These are phyloP conservation scores for Helicolenus hilgendorfi DNA, from an alignment of 2,797 vertebrate genomes.

Conservation along the genomic window DNA sequence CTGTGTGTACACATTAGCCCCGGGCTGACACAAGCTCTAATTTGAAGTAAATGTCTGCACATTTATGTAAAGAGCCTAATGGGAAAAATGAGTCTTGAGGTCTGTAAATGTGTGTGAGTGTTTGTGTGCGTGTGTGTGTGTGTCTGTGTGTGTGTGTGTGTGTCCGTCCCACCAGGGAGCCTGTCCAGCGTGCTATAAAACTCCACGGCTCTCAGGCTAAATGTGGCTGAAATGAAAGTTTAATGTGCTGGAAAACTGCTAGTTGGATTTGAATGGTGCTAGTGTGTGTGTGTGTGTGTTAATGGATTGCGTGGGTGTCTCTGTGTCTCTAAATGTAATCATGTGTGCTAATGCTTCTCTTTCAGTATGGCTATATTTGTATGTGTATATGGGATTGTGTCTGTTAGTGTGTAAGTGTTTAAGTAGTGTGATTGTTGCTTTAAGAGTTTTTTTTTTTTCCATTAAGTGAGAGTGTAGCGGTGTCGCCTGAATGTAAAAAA, in stretches of 20 bases:
- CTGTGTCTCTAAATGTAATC: constrained; percentile 19
- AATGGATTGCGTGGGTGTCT: constrained; percentile 40
- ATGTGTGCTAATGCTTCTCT: neutral
- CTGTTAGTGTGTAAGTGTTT: neutral
- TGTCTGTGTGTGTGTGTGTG: constrained; percentile 1
- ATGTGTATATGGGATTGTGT: neutral
- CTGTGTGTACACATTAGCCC: constrained; percentile 24
- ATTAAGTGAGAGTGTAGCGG: neutral
- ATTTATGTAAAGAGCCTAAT: constrained; percentile 62
- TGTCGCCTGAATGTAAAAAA: neutral
- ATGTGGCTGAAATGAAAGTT: constrained; percentile 68
- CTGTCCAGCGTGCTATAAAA: constrained; percentile 55
- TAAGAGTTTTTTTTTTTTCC: neutral
- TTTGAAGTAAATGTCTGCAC: constrained; percentile 57
- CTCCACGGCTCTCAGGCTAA: constrained; percentile 51
- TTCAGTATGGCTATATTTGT: neutral
- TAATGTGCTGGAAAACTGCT: constrained; percentile 77
- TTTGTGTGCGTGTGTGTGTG: constrained; percentile 2
- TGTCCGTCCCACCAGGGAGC: constrained; percentile 37
- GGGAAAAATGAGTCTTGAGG: constrained; percentile 40
- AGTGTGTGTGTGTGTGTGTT: constrained; percentile 20
- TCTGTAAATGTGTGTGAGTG: neutral
- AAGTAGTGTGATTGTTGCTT: neutral
- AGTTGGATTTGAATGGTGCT: constrained; percentile 25
- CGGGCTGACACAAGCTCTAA: constrained; percentile 40